Evolutionary conservation across 2,113 vertebrate genomes (phyloP).

Genomic region (Acrocephalus arundinaceus): DNA sequence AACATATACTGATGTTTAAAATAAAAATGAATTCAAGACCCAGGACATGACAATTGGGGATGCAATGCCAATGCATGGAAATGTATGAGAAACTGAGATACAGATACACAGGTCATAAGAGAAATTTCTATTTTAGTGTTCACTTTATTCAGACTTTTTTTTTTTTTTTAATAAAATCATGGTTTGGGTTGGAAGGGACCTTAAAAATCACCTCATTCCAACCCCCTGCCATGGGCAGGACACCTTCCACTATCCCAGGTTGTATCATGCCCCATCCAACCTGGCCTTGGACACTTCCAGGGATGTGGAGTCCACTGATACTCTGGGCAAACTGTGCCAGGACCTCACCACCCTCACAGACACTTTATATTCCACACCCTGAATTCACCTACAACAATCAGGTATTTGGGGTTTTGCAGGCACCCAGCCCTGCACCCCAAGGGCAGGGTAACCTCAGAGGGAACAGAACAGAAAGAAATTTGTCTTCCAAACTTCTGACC

Average conservation of each 20-base stretch:
- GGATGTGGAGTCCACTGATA: background rate
- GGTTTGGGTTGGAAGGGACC: background rate
- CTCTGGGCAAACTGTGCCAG: background rate
- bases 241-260: too few relatives aligned
- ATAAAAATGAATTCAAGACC: background rate
- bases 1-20: background rate
- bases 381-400: background rate
- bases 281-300: background rate
- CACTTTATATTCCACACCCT: background rate
- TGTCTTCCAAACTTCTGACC: background rate
- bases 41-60: background rate
- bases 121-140: background rate
- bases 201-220: background rate
- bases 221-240: background rate
- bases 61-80: too few relatives aligned
- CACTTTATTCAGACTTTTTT: background rate
- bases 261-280: background rate
- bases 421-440: background rate
- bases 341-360: background rate
- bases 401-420: background rate
- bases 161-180: background rate
- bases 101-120: rapidly evolving
- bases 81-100: background rate
- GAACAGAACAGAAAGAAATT: background rate
- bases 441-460: background rate